Conservation (phyloP, 2,888 invertebrate genomes). For the Metallyticus violacea region DNA sequence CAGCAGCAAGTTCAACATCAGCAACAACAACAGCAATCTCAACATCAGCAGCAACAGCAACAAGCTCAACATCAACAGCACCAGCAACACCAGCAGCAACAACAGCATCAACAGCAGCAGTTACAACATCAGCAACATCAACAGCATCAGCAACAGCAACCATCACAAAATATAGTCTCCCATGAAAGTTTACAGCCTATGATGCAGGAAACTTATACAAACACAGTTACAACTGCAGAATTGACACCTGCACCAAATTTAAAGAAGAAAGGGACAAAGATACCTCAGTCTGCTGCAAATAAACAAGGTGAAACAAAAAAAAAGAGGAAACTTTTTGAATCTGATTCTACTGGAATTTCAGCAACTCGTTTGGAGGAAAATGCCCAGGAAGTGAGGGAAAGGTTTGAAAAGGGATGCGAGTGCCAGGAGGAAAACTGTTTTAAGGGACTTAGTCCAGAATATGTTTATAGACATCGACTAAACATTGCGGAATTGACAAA, state of each 20-base stretch:
- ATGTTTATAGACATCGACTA: slow-evolving; percentile 70
- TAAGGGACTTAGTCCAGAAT: slow-evolving; percentile 68
- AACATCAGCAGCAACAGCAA: no score
- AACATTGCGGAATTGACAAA: slow-evolving; percentile 78
- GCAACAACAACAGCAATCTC: background rate
- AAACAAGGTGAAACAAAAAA: slow-evolving; percentile 5
- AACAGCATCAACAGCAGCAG: no score
- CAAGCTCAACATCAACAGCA: no score
- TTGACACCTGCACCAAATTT: background rate
- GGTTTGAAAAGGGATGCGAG: slow-evolving; percentile 70
- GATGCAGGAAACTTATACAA: background rate
- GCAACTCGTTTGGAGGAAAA: slow-evolving; percentile 62
- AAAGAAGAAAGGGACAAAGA: background rate
- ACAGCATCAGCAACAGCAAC: background rate
- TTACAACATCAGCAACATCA: background rate
- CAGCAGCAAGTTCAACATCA: background rate
- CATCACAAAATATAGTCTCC: background rate
- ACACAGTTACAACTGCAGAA: background rate
- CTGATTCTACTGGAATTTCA: background rate
- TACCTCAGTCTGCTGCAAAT: background rate
- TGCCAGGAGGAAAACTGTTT: slow-evolving; percentile 76
- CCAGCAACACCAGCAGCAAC: no score
- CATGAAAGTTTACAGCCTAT: background rate
- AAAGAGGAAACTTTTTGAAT: background rate
- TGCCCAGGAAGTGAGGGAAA: slow-evolving; percentile 64